Percentiles rank a stretch among this genome's conserved stretches.
Conservation (phyloP, 2,888 invertebrate genomes). For the Luperina nickerlii region DNA sequence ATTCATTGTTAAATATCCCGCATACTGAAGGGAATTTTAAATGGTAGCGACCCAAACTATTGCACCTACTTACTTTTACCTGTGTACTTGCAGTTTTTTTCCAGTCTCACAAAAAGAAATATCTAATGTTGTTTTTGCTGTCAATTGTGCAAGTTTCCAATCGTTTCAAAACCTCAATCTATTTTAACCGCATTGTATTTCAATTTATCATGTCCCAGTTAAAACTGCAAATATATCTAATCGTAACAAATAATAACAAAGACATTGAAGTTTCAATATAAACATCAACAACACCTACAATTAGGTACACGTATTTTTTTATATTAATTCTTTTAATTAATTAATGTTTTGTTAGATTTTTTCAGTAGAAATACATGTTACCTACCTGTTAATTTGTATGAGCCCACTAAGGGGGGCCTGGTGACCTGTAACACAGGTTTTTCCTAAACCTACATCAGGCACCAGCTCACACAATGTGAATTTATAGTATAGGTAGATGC, state of each 20-base stretch:
- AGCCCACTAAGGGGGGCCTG: neutral
- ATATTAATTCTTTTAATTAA: neutral
- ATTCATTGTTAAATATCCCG: conserved; percentile 37
- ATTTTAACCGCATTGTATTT: conserved; percentile 7
- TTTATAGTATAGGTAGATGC: neutral
- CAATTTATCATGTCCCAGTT: conserved; percentile 23
- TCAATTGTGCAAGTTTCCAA: conserved; percentile 1
- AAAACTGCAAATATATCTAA: conserved; percentile 3
- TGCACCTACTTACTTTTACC: conserved; percentile 8
- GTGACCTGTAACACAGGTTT: neutral
- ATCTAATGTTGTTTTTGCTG: conserved; percentile 10
- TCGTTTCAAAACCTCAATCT: conserved; percentile 19
- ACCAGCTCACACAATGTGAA: neutral
- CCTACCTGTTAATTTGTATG: neutral
- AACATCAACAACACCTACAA: neutral
- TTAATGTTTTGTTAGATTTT: neutral
- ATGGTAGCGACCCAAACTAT: conserved; percentile 2
- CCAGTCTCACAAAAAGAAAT: neutral
- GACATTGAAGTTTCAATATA: neutral
- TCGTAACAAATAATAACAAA: conserved; percentile 20
- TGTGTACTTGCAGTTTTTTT: neutral
- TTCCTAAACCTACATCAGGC: neutral
- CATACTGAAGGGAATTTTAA: conserved; percentile 34
- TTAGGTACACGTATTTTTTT: neutral
- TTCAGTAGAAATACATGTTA: no score